phyloP scores from a whole-genome alignment of 2,888 invertebrate species.

The Nomada fabriciana region DNA sequence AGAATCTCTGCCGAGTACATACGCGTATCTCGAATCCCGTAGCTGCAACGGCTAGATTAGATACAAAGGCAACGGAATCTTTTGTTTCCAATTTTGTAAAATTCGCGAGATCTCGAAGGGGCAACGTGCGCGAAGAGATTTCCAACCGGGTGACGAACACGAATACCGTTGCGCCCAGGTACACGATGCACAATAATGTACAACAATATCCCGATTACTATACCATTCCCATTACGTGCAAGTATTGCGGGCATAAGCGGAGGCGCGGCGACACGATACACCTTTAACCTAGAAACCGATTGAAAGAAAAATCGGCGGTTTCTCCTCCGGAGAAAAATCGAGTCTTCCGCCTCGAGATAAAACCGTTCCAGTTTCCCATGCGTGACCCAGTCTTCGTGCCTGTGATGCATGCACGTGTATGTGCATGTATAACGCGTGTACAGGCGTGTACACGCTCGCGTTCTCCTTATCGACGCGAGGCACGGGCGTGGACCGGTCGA shows the following conservation, averaged over 20 bases:
- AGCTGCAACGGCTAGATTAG: too few species aligned
- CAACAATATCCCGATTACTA: background rate
- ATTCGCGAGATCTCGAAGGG: background rate
- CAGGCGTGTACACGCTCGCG: conserved; percentile 16
- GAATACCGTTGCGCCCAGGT: background rate
- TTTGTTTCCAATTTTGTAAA: too few species aligned
- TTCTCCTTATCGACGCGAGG: conserved; percentile 39
- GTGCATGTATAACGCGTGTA: background rate
- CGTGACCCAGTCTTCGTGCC: conserved; percentile 64
- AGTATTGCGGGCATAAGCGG: conserved; percentile 2
- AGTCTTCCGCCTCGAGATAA: conserved; percentile 63
- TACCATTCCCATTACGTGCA: conserved; percentile 28
- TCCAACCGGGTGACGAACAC: conserved; percentile 4
- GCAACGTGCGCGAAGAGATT: conserved; percentile 2
- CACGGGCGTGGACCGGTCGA: conserved; percentile 24
- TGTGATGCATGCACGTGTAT: conserved; percentile 10
- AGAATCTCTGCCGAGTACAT: too few species aligned
- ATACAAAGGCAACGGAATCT: too few species aligned
- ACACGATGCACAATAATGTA: too few species aligned
- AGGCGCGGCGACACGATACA: conserved; percentile 7
- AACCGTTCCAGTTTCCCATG: conserved; percentile 74
- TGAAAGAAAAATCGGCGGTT: conserved; percentile 73
- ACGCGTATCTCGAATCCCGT: too few species aligned
- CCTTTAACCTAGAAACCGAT: conserved; percentile 69
- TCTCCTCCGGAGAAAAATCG: conserved; percentile 73